Conservation (phyloP, 1,140 invertebrate genomes). For the Melipona quadrifasciata region DNA sequence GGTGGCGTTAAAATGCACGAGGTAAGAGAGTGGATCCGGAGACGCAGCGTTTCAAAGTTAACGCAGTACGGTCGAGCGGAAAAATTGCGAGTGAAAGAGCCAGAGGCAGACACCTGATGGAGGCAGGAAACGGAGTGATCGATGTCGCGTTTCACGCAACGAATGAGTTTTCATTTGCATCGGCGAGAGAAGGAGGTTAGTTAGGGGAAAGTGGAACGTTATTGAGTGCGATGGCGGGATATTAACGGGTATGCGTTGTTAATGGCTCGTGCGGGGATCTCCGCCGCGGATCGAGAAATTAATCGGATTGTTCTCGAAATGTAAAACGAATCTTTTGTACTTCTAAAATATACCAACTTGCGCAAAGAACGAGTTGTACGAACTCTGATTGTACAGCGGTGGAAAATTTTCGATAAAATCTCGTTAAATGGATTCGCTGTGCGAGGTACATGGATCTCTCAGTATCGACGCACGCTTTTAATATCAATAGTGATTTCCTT, state of each 20-base stretch:
- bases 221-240: neutral
- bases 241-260: neutral
- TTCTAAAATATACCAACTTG: neutral
- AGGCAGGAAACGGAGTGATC: neutral
- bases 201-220: neutral
- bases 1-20: conserved; percentile 27
- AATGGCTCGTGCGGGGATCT: neutral
- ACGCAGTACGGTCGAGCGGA: neutral
- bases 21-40: conserved; percentile 1
- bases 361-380: too few relatives aligned
- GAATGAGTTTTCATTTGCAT: neutral
- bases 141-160: neutral
- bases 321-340: neutral
- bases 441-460: too few relatives aligned
- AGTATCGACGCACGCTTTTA: too few relatives aligned
- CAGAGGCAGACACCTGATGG: too few relatives aligned
- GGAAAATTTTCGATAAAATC: too few relatives aligned
- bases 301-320: neutral
- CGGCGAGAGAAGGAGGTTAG: neutral
- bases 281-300: neutral
- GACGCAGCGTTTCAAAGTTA: neutral
- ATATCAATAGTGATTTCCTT: too few relatives aligned
- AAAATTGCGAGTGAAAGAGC: conserved; percentile 8
- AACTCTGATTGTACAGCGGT: too few relatives aligned
- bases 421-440: too few relatives aligned